Conservation (phyloP, 2,797 vertebrate genomes). For the Micropoecilia bifurca region DNA sequence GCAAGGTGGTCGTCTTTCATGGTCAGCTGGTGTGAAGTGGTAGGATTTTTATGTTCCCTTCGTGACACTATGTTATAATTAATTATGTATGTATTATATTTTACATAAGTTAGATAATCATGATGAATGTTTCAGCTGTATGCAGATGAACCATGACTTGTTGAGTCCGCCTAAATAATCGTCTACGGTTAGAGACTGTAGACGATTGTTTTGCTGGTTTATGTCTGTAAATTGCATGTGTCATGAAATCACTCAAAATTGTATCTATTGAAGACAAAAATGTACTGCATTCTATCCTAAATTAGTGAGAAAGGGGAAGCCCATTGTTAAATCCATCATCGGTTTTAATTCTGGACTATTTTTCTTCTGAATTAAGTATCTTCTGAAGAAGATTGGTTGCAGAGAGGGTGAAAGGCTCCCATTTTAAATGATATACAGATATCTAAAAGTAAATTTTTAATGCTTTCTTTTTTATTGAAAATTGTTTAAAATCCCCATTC, state of each 20-base stretch:
- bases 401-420: not conserved
- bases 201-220: not conserved
- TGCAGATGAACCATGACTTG: not conserved
- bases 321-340: not conserved
- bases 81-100: not conserved
- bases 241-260: not conserved
- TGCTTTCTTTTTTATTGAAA: not conserved
- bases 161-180: not conserved
- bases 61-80: not conserved
- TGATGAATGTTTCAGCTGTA: not conserved
- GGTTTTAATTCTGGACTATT: not conserved
- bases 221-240: not conserved
- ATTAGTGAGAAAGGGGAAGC: not conserved
- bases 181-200: not conserved
- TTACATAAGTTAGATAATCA: not conserved
- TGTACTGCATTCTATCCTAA: not conserved
- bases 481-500: not conserved
- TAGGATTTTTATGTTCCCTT: not conserved
- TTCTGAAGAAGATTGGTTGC: not conserved
- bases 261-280: not conserved
- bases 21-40: not conserved
- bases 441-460: not conserved
- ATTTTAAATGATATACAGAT: not conserved
- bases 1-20: not conserved
- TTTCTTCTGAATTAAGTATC: not conserved